Evolutionary conservation across 2,113 vertebrate genomes (phyloP).

Genomic region (Candoia aspera): DNA sequence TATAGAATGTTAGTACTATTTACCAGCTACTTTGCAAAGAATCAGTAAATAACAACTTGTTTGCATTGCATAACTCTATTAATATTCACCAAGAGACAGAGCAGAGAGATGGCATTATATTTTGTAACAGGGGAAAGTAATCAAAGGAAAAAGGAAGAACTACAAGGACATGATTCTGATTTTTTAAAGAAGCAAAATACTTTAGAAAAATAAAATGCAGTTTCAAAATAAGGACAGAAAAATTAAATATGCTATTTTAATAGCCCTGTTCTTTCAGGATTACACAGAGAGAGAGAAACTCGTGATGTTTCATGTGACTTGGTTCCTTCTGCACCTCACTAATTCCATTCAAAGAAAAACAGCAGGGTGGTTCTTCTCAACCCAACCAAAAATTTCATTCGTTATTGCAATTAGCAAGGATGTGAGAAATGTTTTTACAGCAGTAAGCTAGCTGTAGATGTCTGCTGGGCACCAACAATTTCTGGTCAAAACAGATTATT

Average conservation of each 20-base stretch:
- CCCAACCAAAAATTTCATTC: conserved; percentile 36
- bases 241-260: background rate
- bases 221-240: background rate
- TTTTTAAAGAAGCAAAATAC: background rate
- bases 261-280: background rate
- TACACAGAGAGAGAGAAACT: background rate
- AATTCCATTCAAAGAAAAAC: conserved; percentile 52
- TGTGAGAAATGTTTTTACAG: background rate
- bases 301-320: conserved; percentile 41
- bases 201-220: conserved; percentile 2
- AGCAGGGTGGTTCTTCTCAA: conserved; percentile 17
- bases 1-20: background rate
- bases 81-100: conserved; percentile 17
- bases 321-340: conserved; percentile 49
- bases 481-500: background rate
- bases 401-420: conserved; percentile 18
- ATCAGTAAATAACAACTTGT: conserved; percentile 40
- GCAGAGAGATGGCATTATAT: conserved; percentile 20
- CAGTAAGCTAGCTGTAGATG: background rate
- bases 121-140: background rate
- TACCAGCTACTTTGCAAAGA: conserved; percentile 27
- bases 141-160: background rate
- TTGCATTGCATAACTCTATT: conserved; percentile 35
- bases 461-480: background rate
- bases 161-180: background rate